Evolutionary conservation across 2,888 invertebrate species (phyloP).

Genomic region (Drosophila prolongata): DNA sequence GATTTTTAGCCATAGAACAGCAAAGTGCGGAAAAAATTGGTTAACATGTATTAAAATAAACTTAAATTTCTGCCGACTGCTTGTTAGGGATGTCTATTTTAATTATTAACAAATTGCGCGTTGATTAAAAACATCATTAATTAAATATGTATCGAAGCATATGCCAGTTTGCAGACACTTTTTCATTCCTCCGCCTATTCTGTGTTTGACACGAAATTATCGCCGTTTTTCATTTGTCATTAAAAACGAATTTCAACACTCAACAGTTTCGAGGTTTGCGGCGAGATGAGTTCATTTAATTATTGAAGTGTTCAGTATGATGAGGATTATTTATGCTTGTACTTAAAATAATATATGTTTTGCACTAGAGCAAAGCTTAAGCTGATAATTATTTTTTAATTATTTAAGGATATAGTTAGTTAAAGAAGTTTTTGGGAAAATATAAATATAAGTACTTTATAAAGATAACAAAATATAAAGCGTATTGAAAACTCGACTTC

Average conservation of each 20-base stretch:
- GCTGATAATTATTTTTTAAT: no score
- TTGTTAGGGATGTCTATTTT: constrained; percentile 37
- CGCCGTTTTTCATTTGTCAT: constrained; percentile 47
- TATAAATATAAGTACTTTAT: no score
- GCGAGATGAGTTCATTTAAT: constrained; percentile 2
- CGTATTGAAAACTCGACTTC: background rate
- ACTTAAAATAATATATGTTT: background rate
- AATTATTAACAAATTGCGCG: constrained; percentile 52
- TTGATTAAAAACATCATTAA: constrained; percentile 58
- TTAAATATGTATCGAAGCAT: constrained; percentile 44
- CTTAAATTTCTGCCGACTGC: constrained; percentile 20
- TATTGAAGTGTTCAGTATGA: background rate
- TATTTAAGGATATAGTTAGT: no score
- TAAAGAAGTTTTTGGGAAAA: no score
- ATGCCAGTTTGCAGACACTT: constrained; percentile 31
- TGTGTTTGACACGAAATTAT: constrained; percentile 37
- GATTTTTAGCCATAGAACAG: constrained; percentile 37
- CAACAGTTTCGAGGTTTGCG: constrained; percentile 17
- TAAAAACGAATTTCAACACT: constrained; percentile 49
- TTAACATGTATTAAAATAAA: constrained; percentile 32
- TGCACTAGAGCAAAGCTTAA: no score
- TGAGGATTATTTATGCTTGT: background rate
- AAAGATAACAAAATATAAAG: background rate
- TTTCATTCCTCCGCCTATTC: background rate
- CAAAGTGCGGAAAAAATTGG: constrained; percentile 2